Conservation (phyloP, 1,140 invertebrate species). For the Pseudomyrmex sp. region DNA sequence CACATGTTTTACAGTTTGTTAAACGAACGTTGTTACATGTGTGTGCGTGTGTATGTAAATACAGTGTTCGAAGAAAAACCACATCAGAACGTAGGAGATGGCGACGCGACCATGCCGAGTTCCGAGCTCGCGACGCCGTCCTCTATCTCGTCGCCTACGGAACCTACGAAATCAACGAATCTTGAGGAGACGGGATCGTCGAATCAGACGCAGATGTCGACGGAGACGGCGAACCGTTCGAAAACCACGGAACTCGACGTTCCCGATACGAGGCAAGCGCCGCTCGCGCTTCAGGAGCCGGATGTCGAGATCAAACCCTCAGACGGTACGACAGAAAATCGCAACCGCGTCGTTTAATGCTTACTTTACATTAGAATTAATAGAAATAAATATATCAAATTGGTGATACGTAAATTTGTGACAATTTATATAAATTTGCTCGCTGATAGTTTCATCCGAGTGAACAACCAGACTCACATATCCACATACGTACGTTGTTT, state of each 20-base stretch:
- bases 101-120: slow-evolving; percentile 71
- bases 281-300: slow-evolving; percentile 67
- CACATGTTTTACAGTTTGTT: too few relatives aligned
- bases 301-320: slow-evolving; percentile 75
- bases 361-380: slow-evolving; percentile 73
- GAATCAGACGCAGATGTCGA: slow-evolving; percentile 75
- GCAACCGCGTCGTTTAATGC: slow-evolving; percentile 79
- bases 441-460: slow-evolving; percentile 12
- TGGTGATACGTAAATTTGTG: slow-evolving; percentile 70
- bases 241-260: slow-evolving; percentile 73
- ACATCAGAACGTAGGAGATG: slow-evolving; percentile 76
- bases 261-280: slow-evolving; percentile 77
- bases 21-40: not conserved
- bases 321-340: slow-evolving; percentile 72
- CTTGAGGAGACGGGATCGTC: slow-evolving; percentile 79
- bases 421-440: slow-evolving; percentile 63
- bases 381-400: slow-evolving; percentile 74
- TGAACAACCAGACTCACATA: slow-evolving; percentile 21
- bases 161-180: slow-evolving; percentile 81
- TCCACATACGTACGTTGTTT: slow-evolving; percentile 3
- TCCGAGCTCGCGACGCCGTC: slow-evolving; percentile 79
- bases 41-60: slow-evolving; percentile 45
- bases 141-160: slow-evolving; percentile 81
- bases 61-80: slow-evolving; percentile 89
- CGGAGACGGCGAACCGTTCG: slow-evolving; percentile 66